Conservation (phyloP, 2,113 vertebrate species). For the Syrmaticus mikado region DNA sequence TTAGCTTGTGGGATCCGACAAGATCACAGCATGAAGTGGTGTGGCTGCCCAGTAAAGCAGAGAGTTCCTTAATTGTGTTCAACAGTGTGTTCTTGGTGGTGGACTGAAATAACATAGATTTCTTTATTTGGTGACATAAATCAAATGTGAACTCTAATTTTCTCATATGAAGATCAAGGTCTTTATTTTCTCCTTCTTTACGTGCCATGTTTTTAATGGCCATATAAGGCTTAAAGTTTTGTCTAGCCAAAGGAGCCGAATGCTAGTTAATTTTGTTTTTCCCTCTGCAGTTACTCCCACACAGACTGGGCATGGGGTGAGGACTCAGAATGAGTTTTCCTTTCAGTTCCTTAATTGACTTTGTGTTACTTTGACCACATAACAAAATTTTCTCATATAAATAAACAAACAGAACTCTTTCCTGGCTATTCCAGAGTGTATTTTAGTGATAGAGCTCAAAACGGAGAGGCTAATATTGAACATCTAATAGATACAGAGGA, state of each 20-base stretch:
- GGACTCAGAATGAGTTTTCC: not conserved
- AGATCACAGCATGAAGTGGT: not conserved
- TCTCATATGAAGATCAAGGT: conserved; percentile 12
- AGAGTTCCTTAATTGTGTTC: conserved; percentile 23
- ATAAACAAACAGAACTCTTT: not conserved
- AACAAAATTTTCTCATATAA: not conserved
- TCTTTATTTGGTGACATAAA: conserved; percentile 43
- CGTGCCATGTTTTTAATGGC: not conserved
- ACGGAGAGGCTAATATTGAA: not conserved
- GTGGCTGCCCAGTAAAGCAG: conserved; percentile 20
- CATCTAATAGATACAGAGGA: not conserved
- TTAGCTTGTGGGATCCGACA: conserved; percentile 38
- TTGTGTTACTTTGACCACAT: not conserved
- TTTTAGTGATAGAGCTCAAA: not conserved
- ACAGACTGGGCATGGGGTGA: not conserved
- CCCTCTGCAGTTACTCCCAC: not conserved
- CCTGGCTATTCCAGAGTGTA: not conserved
- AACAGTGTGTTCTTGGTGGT: conserved; percentile 2
- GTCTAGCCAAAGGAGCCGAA: not conserved
- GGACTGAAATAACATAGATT: not conserved
- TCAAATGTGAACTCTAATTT: not conserved
- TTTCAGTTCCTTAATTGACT: not conserved
- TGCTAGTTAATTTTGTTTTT: not conserved
- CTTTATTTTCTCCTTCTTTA: not conserved
- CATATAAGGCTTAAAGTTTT: conserved; percentile 10